Conservation (phyloP, 2,888 invertebrate species). For the Ferrisia virgata region DNA sequence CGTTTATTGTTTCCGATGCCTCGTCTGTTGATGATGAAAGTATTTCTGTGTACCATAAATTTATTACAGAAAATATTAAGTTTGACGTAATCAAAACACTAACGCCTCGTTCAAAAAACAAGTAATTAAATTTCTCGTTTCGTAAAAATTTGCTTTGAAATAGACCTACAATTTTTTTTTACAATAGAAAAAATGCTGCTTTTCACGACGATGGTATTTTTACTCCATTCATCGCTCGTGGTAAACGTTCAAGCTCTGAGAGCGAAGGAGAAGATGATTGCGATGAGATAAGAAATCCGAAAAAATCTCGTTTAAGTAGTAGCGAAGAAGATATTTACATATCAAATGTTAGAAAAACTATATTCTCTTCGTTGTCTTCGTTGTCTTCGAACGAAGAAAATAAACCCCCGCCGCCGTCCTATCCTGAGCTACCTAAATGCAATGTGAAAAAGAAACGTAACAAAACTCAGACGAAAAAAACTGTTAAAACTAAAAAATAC, state of each 20-base stretch:
- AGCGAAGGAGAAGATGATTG: slow-evolving; percentile 10
- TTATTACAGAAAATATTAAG: slow-evolving; percentile 22
- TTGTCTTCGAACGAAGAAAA: background rate
- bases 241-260: slow-evolving; percentile 28
- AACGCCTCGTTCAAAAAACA: slow-evolving; percentile 22
- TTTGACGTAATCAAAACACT: slow-evolving; percentile 17
- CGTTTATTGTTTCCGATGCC: slow-evolving; percentile 37
- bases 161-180: background rate
- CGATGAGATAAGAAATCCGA: background rate
- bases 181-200: slow-evolving; percentile 2
- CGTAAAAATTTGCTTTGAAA: background rate
- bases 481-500: background rate
- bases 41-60: slow-evolving; percentile 18
- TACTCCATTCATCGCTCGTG: slow-evolving; percentile 17
- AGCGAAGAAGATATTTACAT: background rate
- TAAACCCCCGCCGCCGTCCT: background rate
- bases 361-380: background rate
- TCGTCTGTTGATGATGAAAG: slow-evolving; percentile 24
- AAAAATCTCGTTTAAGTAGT: background rate
- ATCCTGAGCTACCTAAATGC: background rate
- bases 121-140: background rate
- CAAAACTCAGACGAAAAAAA: background rate
- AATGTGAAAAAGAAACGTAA: background rate
- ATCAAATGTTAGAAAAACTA: background rate
- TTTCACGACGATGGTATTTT: slow-evolving; percentile 35